Base-by-base conservation (phyloP, 2,888 invertebrate species). In the Ichneumon xanthorius region DNA sequence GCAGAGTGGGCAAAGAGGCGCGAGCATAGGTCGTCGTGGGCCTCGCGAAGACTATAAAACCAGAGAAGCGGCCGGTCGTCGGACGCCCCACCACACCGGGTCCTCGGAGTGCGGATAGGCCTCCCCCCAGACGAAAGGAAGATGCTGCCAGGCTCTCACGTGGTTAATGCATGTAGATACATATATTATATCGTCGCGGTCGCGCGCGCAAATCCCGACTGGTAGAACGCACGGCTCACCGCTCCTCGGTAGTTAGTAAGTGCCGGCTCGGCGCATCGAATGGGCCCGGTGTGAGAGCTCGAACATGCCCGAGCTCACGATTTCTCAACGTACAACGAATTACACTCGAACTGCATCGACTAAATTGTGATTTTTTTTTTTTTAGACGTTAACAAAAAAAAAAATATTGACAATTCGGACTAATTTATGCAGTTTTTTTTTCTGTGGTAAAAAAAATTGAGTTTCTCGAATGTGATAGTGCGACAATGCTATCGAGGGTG, bases 171-270 rank as follows among this genome's bases (percentile, higher is more conserved):
- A 90, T 88, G 88, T 89, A 91, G 88, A 88, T 89, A 92, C 91
- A 91, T 92, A 91, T 90, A 92, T 92, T 92, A 91, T 80, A 77
- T 90, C 90, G 88, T 90, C 89, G 88, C 89, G 89, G 78, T 85
- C 90, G 89, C 88, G 87, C 88, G 87, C 84, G 76, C 88, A 68
- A 86, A 88, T 88, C 88, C 88, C 87, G 88, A 80, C 86, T 72
- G 67, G 87, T 88, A 86, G 90, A 80, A 88, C 89, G 89, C 89
- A 88, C 88, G 89, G 89, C 85, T 89, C 90, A 88, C 84, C 89
- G 90, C 90, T 92, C 89, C 85, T 88, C 84, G 88, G 88, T 91
- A 89, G 90, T 90, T 91, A 91, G 91, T 92, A 91, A 90, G 90
- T 92, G 92, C 91, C 86, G 85, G 89, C 88, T 86, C 86, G 85